These are phyloP conservation scores for Lepus townsendii DNA, from an alignment of 2,797 vertebrate genomes.

Conservation along the genomic window DNA sequence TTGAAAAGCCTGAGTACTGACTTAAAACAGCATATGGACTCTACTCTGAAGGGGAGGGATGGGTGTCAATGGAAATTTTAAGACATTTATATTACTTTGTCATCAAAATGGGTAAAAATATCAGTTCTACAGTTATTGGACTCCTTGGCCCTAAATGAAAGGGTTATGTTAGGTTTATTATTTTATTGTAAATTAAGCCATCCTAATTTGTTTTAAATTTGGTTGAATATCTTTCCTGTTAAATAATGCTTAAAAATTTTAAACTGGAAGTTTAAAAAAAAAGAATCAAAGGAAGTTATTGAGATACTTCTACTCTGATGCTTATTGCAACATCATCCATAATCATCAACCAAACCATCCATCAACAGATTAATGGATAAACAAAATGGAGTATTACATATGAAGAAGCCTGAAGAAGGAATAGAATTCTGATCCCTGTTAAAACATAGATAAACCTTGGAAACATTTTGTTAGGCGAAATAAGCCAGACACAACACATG, in stretches of 20 bases:
- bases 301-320: no score
- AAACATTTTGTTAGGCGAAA: not conserved
- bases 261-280: constrained; percentile 83
- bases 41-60: not conserved
- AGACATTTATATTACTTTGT: constrained; percentile 52
- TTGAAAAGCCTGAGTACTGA: constrained; percentile 64
- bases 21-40: constrained; percentile 60
- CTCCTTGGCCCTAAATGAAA: constrained; percentile 78
- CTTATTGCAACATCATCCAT: not conserved
- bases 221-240: constrained; percentile 88
- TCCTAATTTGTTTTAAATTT: constrained; percentile 81
- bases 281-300: no score
- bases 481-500: not conserved
- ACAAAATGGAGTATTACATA: not conserved
- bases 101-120: constrained; percentile 51
- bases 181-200: constrained; percentile 86
- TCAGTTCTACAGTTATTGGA: constrained; percentile 63
- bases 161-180: constrained; percentile 57
- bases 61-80: not conserved
- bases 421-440: not conserved
- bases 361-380: not conserved
- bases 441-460: not conserved
- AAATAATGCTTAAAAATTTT: constrained; percentile 85
- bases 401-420: not conserved
- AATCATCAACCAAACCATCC: not conserved